Evolutionary conservation across 2,113 vertebrate genomes (phyloP).

Genomic region (Thalassoma bifasciatum): DNA sequence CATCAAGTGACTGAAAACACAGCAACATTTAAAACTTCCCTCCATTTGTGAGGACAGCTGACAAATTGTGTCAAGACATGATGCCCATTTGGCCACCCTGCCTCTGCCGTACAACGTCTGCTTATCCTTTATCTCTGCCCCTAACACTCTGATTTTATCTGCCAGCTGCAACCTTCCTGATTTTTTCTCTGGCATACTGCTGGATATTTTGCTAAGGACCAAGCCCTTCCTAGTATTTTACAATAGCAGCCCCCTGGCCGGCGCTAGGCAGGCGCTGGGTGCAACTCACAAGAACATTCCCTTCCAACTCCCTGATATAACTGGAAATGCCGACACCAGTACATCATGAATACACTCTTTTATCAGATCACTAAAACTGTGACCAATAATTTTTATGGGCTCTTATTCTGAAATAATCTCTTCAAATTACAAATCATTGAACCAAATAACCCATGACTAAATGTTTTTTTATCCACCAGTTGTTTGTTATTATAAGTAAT

Average conservation of each 20-base stretch:
- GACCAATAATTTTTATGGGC: not conserved
- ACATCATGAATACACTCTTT: constrained; percentile 35
- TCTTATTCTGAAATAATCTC: not conserved
- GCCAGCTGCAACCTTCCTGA: constrained; percentile 55
- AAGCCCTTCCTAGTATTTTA: constrained; percentile 94
- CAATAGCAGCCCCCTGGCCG: constrained; percentile 75
- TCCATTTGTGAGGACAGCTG: not conserved
- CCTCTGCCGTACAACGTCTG: constrained; percentile 19
- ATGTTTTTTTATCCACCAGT: no score
- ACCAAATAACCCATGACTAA: not conserved
- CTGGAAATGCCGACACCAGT: constrained; percentile 63
- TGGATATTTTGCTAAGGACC: constrained; percentile 88
- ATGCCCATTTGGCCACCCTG: constrained; percentile 4
- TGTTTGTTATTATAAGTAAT: no score
- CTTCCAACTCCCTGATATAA: constrained; percentile 47
- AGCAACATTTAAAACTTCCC: not conserved
- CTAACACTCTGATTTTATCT: constrained; percentile 83
- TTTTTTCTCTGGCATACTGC: constrained; percentile 75
- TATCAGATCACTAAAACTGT: constrained; percentile 10
- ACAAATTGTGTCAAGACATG: not conserved
- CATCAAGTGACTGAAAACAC: not conserved
- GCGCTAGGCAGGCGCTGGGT: constrained; percentile 39
- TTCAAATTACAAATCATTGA: not conserved
- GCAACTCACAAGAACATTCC: constrained; percentile 63
- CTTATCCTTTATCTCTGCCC: constrained; percentile 26